These are phyloP conservation scores for Drosophila prolongata DNA, from an alignment of 2,888 invertebrate species.

Conservation along the genomic window DNA sequence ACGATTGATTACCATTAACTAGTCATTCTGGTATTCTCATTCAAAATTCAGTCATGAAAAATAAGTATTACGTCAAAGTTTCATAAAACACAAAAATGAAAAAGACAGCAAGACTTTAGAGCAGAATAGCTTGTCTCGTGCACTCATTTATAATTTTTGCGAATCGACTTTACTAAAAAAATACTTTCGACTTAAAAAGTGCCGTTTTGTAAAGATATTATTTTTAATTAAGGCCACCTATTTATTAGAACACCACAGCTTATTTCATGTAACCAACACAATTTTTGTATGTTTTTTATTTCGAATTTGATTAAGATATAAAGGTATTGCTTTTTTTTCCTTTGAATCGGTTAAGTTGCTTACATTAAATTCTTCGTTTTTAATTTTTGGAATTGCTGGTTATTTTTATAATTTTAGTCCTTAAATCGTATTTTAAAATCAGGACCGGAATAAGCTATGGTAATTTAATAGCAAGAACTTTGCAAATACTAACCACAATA, in stretches of 20 bases:
- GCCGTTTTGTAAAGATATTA: not conserved
- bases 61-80: not conserved
- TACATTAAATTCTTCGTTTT: too few relatives aligned
- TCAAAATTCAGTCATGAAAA: not conserved
- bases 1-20: not conserved
- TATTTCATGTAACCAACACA: not conserved
- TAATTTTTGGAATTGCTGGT: too few relatives aligned
- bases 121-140: slow-evolving; percentile 2
- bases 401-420: too few relatives aligned
- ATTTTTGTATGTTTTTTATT: too few relatives aligned
- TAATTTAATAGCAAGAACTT: too few relatives aligned
- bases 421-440: too few relatives aligned
- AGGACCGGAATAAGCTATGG: too few relatives aligned
- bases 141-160: not conserved
- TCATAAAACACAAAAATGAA: not conserved
- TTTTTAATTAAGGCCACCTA: not conserved
- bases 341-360: too few relatives aligned
- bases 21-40: not conserved
- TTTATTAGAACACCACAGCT: not conserved
- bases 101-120: not conserved
- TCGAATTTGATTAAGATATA: too few relatives aligned
- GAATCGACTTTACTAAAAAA: not conserved
- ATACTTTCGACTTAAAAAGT: not conserved
- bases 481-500: not conserved
- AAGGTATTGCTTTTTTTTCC: too few relatives aligned